Evolutionary conservation across 2,888 invertebrate genomes (phyloP).

Genomic region (Hoplodrina blanda): DNA sequence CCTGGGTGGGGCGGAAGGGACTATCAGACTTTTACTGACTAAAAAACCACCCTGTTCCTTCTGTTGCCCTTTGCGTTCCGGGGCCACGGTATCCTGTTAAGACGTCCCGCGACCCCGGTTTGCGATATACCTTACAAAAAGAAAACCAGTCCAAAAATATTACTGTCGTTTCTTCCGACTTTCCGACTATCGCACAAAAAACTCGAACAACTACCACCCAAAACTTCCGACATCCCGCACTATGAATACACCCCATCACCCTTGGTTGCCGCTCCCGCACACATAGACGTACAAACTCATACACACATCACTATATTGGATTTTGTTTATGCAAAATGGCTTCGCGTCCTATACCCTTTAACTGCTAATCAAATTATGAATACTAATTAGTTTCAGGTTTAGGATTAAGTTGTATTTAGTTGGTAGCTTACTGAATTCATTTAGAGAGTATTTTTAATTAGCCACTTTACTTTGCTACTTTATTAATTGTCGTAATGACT

Average conservation of each 20-base stretch:
- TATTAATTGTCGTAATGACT: too few relatives aligned
- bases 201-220: not conserved
- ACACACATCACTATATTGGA: constrained; percentile 79
- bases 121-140: too few relatives aligned
- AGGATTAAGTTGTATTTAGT: constrained; percentile 17
- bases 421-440: constrained; percentile 3
- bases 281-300: constrained; percentile 64
- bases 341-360: constrained; percentile 73
- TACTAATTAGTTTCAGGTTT: constrained; percentile 67
- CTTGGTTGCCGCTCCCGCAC: constrained; percentile 70
- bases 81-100: too few relatives aligned
- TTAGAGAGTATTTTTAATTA: too few relatives aligned
- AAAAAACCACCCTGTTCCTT: too few relatives aligned
- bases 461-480: too few relatives aligned
- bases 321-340: constrained; percentile 86
- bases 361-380: constrained; percentile 67
- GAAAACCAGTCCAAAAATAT: not conserved
- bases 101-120: too few relatives aligned
- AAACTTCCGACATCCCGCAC: constrained; percentile 37
- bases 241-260: constrained; percentile 71
- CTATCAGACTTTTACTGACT: too few relatives aligned
- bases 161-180: not conserved
- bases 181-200: not conserved
- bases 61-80: too few relatives aligned
- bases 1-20: too few relatives aligned